Percentiles rank a stretch among this genome's conserved stretches.
phyloP scores from a whole-genome alignment of 2,888 invertebrate species.

The Drosophila nr. fundita region DNA sequence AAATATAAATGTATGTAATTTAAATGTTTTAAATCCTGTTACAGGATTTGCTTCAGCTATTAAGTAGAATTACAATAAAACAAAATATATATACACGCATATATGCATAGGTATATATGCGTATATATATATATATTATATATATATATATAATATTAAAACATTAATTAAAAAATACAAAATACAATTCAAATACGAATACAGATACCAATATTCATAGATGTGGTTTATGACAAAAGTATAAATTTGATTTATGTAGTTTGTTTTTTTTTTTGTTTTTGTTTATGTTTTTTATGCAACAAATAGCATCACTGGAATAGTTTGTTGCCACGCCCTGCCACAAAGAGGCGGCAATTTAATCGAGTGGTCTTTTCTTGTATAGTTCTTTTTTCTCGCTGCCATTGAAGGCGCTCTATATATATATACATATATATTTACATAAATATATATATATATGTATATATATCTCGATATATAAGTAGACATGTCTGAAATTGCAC shows the following conservation, averaged over 20 bases:
- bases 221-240: constrained; percentile 47
- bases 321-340: constrained; percentile 55
- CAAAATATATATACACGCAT: constrained; percentile 35
- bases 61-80: constrained; percentile 66
- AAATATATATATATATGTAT: constrained; percentile 21
- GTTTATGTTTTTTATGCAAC: constrained; percentile 75
- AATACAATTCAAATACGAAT: constrained; percentile 52
- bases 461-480: constrained; percentile 52
- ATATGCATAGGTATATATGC: constrained; percentile 1
- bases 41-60: constrained; percentile 81
- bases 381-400: constrained; percentile 29
- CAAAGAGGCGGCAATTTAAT: constrained; percentile 45
- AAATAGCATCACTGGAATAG: constrained; percentile 79
- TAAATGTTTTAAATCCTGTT: constrained; percentile 81
- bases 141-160: constrained; percentile 29
- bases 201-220: constrained; percentile 38
- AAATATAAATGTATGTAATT: constrained; percentile 47
- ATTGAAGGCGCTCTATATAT: constrained; percentile 24
- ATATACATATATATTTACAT: constrained; percentile 20
- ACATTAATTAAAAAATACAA: constrained; percentile 45
- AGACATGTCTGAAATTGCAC: constrained; percentile 78
- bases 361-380: constrained; percentile 66
- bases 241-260: constrained; percentile 77
- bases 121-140: constrained; percentile 13
- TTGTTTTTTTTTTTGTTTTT: constrained; percentile 27